phyloP scores from a whole-genome alignment of 2,797 vertebrate species.

The Erethizon dorsatum region DNA sequence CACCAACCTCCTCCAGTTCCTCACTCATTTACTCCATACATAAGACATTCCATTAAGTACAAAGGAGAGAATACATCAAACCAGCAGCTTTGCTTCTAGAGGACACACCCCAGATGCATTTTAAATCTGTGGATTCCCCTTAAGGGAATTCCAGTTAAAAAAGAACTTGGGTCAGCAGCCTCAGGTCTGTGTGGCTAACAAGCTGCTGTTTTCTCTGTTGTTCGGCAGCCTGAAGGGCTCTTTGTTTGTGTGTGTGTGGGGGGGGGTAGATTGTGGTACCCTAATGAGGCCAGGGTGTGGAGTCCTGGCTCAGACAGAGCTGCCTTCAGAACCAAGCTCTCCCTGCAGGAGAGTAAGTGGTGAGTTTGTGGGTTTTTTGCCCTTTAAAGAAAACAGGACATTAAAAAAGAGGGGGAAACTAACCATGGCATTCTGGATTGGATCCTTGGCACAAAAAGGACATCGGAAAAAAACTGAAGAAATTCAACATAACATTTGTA shows the following conservation, averaged over 20 bases:
- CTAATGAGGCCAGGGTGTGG: slow-evolving; percentile 75
- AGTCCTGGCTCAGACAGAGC: slow-evolving; percentile 47
- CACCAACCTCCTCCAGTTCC: not conserved
- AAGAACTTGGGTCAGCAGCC: slow-evolving; percentile 80
- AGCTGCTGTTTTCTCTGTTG: slow-evolving; percentile 80
- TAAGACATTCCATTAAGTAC: slow-evolving; percentile 58
- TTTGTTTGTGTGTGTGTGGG: slow-evolving; percentile 68
- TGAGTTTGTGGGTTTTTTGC: slow-evolving; percentile 44
- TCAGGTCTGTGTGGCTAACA: slow-evolving; percentile 76
- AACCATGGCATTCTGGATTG: slow-evolving; percentile 14
- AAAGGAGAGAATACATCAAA: slow-evolving; percentile 65
- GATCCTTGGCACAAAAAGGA: not conserved
- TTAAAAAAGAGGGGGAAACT: slow-evolving; percentile 26
- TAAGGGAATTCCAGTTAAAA: slow-evolving; percentile 81
- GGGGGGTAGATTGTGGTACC: slow-evolving; percentile 65
- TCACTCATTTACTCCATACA: not conserved
- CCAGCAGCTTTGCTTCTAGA: slow-evolving; percentile 47
- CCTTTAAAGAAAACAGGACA: slow-evolving; percentile 65
- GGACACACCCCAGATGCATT: slow-evolving; percentile 69
- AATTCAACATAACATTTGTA: not conserved
- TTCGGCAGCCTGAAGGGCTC: slow-evolving; percentile 80
- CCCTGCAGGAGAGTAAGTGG: slow-evolving; percentile 26
- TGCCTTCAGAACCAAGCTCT: slow-evolving; percentile 66
- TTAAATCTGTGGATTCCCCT: slow-evolving; percentile 73
- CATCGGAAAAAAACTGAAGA: slow-evolving; percentile 37